Conservation (phyloP, 2,797 vertebrate species). For the Microctenopoma lineatum region DNA sequence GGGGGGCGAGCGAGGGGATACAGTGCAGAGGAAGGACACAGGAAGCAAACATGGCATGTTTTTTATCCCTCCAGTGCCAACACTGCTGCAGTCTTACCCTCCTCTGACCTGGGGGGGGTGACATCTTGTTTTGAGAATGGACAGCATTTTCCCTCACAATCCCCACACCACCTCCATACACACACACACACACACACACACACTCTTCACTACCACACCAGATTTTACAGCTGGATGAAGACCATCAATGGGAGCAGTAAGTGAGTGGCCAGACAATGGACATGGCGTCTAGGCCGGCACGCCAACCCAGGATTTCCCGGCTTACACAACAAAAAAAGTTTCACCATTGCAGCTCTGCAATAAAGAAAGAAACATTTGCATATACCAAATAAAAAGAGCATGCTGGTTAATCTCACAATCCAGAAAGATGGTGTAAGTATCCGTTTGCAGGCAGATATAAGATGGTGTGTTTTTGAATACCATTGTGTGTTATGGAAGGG, state of each 20-base stretch:
- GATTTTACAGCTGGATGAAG: constrained; percentile 86
- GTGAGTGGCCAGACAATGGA: constrained; percentile 73
- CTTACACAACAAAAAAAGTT: constrained; percentile 68
- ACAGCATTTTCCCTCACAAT: constrained; percentile 55
- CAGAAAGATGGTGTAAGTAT: constrained; percentile 32
- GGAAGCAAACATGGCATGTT: constrained; percentile 77
- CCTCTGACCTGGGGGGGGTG: constrained; percentile 57
- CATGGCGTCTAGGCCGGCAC: constrained; percentile 64
- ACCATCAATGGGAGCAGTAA: constrained; percentile 82
- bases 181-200: constrained; percentile 32
- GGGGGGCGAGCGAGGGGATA: constrained; percentile 24
- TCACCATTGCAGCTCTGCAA: constrained; percentile 51
- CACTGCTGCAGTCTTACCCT: constrained; percentile 46
- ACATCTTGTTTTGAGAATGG: constrained; percentile 78
- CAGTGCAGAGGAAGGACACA: constrained; percentile 70
- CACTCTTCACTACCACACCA: constrained; percentile 62
- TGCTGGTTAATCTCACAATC: constrained; percentile 38
- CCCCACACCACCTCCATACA: constrained; percentile 18
- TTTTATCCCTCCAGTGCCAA: constrained; percentile 53
- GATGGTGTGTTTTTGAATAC: constrained; percentile 50
- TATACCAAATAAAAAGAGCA: constrained; percentile 38
- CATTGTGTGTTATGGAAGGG: constrained; percentile 42
- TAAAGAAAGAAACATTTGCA: constrained; percentile 67
- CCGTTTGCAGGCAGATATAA: constrained; percentile 32
- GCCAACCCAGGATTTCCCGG: constrained; percentile 83